Conservation (phyloP, 2,888 invertebrate genomes). For the Spodoptera littoralis region DNA sequence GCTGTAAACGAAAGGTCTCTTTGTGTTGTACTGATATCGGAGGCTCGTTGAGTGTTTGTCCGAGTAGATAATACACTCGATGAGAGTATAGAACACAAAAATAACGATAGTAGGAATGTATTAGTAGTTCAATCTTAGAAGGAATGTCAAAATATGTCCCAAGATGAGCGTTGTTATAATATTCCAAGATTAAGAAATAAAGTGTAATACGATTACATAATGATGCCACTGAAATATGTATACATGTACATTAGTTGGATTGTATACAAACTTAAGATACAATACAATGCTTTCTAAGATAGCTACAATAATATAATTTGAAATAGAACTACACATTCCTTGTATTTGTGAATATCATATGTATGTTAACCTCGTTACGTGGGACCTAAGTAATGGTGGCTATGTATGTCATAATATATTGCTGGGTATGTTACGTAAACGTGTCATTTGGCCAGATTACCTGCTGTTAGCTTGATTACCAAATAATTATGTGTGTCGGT, state of each 20-base stretch:
- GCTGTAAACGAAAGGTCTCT: too few species aligned
- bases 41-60: too few species aligned
- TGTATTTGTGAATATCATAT: conserved; percentile 3
- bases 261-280: too few species aligned
- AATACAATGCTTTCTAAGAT: too few species aligned
- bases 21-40: too few species aligned
- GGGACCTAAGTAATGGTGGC: conserved; percentile 15
- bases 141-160: not conserved
- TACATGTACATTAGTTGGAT: too few species aligned
- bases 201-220: not conserved
- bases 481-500: conserved; percentile 23
- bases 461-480: conserved; percentile 30
- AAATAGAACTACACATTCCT: not conserved
- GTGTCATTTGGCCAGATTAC: conserved; percentile 16
- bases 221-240: too few species aligned
- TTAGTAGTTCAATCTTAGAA: not conserved
- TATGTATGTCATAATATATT: conserved; percentile 17
- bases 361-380: conserved; percentile 11
- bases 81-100: not conserved
- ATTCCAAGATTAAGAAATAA: not conserved
- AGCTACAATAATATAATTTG: too few species aligned
- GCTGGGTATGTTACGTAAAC: conserved; percentile 1
- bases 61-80: too few species aligned
- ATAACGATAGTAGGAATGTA: not conserved
- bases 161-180: too few species aligned